Evolutionary conservation across 2,113 vertebrate genomes (phyloP).

Genomic region (pig (Sus scrofa)): DNA sequence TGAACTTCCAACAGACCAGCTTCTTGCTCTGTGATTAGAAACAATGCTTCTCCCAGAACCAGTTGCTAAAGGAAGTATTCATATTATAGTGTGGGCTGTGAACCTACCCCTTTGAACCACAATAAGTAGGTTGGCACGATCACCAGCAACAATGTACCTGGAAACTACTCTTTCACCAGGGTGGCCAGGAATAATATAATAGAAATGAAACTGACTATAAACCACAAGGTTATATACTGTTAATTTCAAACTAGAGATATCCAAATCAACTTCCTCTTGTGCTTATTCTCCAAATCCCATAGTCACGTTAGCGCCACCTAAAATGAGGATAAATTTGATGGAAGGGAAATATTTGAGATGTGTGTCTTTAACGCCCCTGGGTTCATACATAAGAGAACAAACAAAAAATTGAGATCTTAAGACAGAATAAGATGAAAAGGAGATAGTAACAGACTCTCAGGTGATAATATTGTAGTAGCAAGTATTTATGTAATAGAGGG

Average conservation of each 20-base stretch:
- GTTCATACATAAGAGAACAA: neutral
- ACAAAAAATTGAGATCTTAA: neutral
- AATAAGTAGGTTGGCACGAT: neutral
- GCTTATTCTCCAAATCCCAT: neutral
- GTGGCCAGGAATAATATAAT: neutral
- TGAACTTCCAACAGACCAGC: neutral
- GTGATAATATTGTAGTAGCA: neutral
- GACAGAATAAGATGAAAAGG: neutral
- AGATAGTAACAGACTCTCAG: neutral
- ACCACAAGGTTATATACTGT: neutral
- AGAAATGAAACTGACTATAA: neutral
- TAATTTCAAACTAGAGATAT: constrained; percentile 5
- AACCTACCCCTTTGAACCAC: neutral
- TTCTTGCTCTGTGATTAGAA: neutral
- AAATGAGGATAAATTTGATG: neutral
- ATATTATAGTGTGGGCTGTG: neutral
- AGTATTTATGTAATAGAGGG: neutral
- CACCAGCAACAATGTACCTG: neutral
- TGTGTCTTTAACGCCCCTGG: neutral
- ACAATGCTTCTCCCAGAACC: neutral
- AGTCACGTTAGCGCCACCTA: neutral
- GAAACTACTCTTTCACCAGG: neutral
- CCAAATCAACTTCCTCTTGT: neutral
- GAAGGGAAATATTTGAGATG: neutral
- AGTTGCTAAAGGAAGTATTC: neutral